Evolutionary conservation across 1,140 invertebrate genomes (phyloP).

Genomic region (Ylistrum balloti): DNA sequence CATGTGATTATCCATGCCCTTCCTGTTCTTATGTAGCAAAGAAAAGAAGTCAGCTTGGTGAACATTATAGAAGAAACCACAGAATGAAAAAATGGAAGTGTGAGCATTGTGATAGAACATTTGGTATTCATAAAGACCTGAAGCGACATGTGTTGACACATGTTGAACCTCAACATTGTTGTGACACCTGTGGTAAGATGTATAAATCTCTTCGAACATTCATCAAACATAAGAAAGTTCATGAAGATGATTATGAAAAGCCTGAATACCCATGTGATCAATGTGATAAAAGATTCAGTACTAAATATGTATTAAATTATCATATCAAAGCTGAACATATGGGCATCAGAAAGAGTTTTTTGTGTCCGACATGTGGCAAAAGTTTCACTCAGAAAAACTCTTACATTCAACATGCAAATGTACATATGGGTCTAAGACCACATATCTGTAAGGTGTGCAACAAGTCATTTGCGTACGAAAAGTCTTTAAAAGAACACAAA

Average conservation of each 20-base stretch:
- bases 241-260: conserved; percentile 68
- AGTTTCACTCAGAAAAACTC: conserved; percentile 74
- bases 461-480: conserved; percentile 73
- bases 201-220: conserved; percentile 70
- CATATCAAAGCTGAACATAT: conserved; percentile 74
- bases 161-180: conserved; percentile 65
- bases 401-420: conserved; percentile 74
- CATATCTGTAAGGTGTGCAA: conserved; percentile 75
- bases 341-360: conserved; percentile 68
- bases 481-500: conserved; percentile 72
- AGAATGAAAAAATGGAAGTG: conserved; percentile 63
- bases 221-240: conserved; percentile 66
- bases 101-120: conserved; percentile 70
- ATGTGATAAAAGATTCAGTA: conserved; percentile 73
- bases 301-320: conserved; percentile 70
- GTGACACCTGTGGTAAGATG: conserved; percentile 69
- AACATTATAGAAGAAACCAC: conserved; percentile 50
- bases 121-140: conserved; percentile 73
- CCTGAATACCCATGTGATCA: conserved; percentile 70
- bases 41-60: conserved; percentile 43
- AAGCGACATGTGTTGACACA: conserved; percentile 68
- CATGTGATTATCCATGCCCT: neutral
- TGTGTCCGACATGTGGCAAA: conserved; percentile 76
- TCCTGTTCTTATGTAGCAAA: neutral
- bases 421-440: conserved; percentile 72